Evolutionary conservation across 2,797 vertebrate genomes (phyloP).

Genomic region (Borostomias antarcticus): DNA sequence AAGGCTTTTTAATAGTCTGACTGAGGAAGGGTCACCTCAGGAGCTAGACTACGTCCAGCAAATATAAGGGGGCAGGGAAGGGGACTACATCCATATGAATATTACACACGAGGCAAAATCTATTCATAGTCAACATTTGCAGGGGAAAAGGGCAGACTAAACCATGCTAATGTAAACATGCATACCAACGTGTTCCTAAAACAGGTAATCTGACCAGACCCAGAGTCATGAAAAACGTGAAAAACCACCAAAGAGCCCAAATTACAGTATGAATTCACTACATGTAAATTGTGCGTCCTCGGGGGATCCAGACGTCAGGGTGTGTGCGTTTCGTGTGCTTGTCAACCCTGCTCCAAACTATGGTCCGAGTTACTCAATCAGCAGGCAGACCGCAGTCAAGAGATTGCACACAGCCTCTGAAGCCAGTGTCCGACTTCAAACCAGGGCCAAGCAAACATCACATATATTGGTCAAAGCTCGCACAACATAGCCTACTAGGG

Average conservation of each 20-base stretch:
- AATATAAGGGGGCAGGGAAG: neutral
- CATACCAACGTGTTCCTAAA: too few species aligned
- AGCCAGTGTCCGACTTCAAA: neutral
- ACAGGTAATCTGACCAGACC: too few species aligned
- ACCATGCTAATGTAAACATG: too few species aligned
- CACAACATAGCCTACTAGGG: neutral
- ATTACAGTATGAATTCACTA: neutral
- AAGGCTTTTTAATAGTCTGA: neutral
- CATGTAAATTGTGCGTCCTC: conserved; percentile 36
- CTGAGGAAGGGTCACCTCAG: neutral
- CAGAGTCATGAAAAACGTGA: neutral
- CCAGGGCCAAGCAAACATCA: neutral
- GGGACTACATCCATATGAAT: neutral
- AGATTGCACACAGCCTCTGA: too few species aligned
- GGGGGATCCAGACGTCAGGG: conserved; percentile 33
- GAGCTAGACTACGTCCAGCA: neutral
- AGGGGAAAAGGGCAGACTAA: too few species aligned
- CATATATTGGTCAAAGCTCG: neutral
- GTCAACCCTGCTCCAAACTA: neutral
- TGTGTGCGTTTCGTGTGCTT: conserved; percentile 28
- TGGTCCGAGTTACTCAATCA: neutral
- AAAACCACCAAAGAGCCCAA: neutral
- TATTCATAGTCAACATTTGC: too few species aligned
- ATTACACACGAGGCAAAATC: neutral
- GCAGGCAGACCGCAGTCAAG: neutral